Conservation (phyloP, 1,140 invertebrate genomes). For the Tetramorium alpestre region DNA sequence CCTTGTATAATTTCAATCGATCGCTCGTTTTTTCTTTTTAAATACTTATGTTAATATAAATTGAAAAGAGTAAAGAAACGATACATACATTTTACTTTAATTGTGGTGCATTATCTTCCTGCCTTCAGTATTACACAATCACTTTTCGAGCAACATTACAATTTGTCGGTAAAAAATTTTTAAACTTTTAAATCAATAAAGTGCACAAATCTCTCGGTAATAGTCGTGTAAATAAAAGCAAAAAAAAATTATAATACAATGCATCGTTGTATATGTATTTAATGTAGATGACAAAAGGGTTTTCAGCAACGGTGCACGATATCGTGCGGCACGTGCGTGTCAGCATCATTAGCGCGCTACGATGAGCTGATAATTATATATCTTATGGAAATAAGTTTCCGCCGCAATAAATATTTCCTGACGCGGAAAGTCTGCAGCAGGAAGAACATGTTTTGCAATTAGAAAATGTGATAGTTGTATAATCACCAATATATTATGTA, state of each 20-base stretch:
- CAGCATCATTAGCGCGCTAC: conserved; percentile 8
- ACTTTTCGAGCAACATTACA: background rate
- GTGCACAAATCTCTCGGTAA: background rate
- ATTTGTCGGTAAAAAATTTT: background rate
- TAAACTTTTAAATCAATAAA: background rate
- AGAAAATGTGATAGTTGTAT: conserved; percentile 3
- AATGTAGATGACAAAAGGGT: background rate
- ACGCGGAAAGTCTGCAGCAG: background rate
- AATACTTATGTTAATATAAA: background rate
- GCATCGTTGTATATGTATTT: background rate
- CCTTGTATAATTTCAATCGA: no score
- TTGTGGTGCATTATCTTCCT: conserved; percentile 61
- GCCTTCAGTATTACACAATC: conserved; percentile 58
- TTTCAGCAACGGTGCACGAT: background rate
- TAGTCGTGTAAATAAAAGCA: background rate
- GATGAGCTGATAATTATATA: conserved; percentile 37
- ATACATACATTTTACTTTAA: background rate
- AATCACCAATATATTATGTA: background rate
- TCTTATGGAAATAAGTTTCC: conserved; percentile 38
- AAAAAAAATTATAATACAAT: background rate
- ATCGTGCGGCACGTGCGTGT: background rate
- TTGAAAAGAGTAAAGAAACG: background rate
- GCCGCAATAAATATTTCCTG: conserved; percentile 23
- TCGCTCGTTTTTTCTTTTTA: background rate
- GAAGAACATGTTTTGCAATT: background rate